phyloP scores from a whole-genome alignment of 2,797 vertebrate genomes.

The Masticophis lateralis region DNA sequence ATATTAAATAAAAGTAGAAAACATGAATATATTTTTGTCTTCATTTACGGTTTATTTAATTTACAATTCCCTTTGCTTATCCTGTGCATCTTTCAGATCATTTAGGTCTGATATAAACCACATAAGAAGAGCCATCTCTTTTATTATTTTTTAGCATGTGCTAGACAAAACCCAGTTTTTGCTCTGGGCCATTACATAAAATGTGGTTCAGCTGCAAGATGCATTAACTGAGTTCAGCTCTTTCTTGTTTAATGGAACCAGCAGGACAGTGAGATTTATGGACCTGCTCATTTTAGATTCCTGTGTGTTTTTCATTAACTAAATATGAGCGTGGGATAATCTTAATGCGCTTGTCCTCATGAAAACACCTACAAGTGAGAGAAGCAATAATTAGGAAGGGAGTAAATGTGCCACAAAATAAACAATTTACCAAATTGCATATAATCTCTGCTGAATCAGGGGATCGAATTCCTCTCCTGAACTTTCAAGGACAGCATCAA shows the following conservation, averaged over 20 bases:
- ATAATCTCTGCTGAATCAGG: constrained; percentile 8
- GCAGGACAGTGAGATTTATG: background rate
- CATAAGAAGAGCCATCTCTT: background rate
- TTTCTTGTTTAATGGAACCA: background rate
- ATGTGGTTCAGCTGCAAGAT: background rate
- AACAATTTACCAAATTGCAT: constrained; percentile 7
- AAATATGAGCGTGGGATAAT: background rate
- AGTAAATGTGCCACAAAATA: constrained; percentile 4
- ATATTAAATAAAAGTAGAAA: background rate
- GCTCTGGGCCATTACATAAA: background rate
- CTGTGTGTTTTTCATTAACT: constrained; percentile 4
- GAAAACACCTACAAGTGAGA: constrained; percentile 5
- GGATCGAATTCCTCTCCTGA: background rate
- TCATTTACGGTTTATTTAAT: background rate
- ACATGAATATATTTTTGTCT: background rate
- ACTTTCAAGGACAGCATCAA: background rate
- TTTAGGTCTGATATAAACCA: background rate
- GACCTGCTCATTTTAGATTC: background rate
- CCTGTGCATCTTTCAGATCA: background rate
- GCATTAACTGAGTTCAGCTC: background rate
- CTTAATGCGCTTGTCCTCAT: background rate
- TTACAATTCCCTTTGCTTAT: background rate
- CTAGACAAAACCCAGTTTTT: background rate
- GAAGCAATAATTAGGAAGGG: constrained; percentile 22
- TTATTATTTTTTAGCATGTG: background rate